Evolutionary conservation across 2,113 vertebrate genomes (phyloP).

Genomic region (Trachemys scripta): DNA sequence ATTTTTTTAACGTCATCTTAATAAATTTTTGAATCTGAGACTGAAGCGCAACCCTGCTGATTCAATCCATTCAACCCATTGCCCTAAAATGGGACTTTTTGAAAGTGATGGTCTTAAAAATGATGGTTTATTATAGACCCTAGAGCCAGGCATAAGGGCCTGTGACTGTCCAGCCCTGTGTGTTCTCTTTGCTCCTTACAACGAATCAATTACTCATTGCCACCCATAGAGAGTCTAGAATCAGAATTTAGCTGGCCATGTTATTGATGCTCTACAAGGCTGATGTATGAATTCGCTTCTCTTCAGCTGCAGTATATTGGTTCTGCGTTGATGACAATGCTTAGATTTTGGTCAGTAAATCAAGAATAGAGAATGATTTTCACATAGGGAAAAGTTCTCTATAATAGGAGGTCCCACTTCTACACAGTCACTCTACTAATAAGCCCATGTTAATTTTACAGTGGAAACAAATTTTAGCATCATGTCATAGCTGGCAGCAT

Average conservation of each 20-base stretch:
- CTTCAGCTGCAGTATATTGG: not conserved
- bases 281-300: not conserved
- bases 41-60: not conserved
- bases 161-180: not conserved
- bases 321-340: not conserved
- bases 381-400: not conserved
- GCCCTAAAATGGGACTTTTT: not conserved
- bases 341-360: fast-evolving
- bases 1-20: too few relatives aligned
- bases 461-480: not conserved
- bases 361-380: fast-evolving
- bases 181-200: not conserved
- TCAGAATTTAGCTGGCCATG: not conserved
- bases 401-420: not conserved
- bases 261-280: fast-evolving
- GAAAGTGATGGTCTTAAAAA: not conserved
- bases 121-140: not conserved
- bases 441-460: not conserved
- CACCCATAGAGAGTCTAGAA: not conserved
- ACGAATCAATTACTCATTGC: not conserved
- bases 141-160: not conserved
- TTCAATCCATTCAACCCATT: not conserved
- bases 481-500: not conserved
- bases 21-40: not conserved
- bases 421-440: not conserved